Conservation (phyloP, 2,113 vertebrate genomes). For the Seriola aureovittata region DNA sequence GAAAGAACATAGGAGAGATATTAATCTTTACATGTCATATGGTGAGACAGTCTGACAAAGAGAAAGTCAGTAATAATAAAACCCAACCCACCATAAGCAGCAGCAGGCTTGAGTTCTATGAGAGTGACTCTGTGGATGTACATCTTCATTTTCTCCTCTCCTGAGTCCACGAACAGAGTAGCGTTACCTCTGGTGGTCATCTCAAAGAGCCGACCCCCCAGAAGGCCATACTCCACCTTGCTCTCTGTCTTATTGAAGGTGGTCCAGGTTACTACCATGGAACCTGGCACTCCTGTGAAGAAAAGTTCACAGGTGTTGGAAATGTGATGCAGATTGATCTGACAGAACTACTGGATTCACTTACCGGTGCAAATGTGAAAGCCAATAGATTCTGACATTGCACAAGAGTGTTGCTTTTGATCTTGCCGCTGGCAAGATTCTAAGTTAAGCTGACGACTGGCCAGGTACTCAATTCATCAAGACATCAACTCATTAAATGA, state of each 20-base stretch:
- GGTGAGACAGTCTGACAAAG: not conserved
- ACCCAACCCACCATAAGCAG: conserved; percentile 82
- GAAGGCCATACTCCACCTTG: conserved; percentile 84
- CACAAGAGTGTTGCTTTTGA: conserved; percentile 23
- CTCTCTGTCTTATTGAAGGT: conserved; percentile 84
- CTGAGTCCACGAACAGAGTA: conserved; percentile 86
- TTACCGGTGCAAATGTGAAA: conserved; percentile 24
- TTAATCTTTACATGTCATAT: not conserved
- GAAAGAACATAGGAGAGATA: conserved; percentile 5
- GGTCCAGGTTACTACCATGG: conserved; percentile 91
- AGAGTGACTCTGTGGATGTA: conserved; percentile 89
- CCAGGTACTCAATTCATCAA: conserved; percentile 45
- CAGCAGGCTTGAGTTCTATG: conserved; percentile 79
- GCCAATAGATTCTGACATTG: conserved; percentile 34
- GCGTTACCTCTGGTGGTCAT: conserved; percentile 73
- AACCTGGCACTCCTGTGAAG: conserved; percentile 79
- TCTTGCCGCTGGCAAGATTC: conserved; percentile 43
- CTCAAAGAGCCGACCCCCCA: conserved; percentile 76
- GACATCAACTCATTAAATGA: conserved; percentile 39
- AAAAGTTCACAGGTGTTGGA: conserved; percentile 33
- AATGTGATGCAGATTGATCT: conserved; percentile 15
- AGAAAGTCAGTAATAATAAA: not conserved
- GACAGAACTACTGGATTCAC: conserved; percentile 37
- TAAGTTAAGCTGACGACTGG: conserved; percentile 22
- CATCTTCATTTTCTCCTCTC: conserved; percentile 80